Percentiles rank a stretch among this genome's conserved stretches.
These are phyloP conservation scores for Orthochromis indermauri DNA, from an alignment of 2,113 vertebrate species.

Conservation along the genomic window DNA sequence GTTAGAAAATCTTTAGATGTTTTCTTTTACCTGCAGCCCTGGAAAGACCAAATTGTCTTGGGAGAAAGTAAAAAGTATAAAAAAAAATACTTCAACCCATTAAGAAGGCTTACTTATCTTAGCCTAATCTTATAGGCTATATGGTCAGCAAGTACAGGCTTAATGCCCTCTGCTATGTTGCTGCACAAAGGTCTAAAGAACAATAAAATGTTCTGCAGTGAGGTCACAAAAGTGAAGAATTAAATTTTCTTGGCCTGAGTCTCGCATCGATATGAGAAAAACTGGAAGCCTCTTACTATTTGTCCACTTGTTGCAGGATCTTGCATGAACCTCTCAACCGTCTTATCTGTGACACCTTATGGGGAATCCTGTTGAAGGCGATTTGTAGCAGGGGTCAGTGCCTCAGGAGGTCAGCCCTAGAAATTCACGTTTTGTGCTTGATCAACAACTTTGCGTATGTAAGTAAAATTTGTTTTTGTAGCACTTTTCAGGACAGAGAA, in stretches of 20 bases:
- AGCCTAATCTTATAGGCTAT: background rate
- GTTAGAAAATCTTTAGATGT: background rate
- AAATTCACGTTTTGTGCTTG: background rate
- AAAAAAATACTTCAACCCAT: background rate
- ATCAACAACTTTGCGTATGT: background rate
- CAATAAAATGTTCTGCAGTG: background rate
- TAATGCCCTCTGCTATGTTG: background rate
- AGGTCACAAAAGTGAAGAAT: background rate
- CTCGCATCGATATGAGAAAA: accelerated
- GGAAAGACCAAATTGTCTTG: background rate
- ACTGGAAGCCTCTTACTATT: background rate
- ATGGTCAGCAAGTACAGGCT: background rate
- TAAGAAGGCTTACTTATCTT: background rate
- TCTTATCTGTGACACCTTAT: background rate
- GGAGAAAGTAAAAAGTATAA: accelerated
- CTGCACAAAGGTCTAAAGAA: background rate
- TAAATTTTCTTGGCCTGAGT: background rate
- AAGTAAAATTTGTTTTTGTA: background rate
- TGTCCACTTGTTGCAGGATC: background rate
- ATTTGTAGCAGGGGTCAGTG: background rate
- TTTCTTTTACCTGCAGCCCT: background rate
- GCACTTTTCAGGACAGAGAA: background rate
- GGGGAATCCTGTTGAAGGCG: background rate
- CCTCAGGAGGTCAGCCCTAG: accelerated
- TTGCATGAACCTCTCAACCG: background rate